phyloP scores from a whole-genome alignment of 2,113 vertebrate species.

The Strigops habroptila region DNA sequence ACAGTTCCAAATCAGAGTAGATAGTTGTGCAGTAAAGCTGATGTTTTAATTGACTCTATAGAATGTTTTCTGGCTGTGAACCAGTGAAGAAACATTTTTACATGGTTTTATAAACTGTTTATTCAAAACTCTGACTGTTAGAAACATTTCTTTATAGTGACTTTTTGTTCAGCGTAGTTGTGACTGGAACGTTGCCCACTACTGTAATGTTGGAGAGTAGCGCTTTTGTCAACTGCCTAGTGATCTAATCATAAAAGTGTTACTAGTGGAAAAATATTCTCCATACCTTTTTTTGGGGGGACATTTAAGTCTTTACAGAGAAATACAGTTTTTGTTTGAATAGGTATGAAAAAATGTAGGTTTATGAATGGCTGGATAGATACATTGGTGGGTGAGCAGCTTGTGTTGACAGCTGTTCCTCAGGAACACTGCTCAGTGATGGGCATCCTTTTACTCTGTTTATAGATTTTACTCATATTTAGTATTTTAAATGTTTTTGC shows the following conservation, averaged over 20 bases:
- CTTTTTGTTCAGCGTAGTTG: neutral
- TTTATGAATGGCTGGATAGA: neutral
- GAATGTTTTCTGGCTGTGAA: neutral
- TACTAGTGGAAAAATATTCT: neutral
- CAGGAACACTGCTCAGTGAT: neutral
- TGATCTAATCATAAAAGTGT: neutral
- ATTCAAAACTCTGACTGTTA: neutral
- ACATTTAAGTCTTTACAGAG: neutral
- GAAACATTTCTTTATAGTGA: neutral
- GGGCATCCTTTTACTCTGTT: neutral
- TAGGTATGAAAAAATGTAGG: neutral
- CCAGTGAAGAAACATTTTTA: neutral
- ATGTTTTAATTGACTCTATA: neutral
- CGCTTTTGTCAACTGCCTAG: neutral
- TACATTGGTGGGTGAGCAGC: neutral
- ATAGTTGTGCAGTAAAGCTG: neutral
- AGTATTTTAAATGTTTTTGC: neutral
- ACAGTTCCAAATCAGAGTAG: neutral
- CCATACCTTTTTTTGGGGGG: rapidly evolving
- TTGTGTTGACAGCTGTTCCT: conserved; percentile 23
- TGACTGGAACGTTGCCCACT: conserved; percentile 30
- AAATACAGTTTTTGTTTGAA: neutral
- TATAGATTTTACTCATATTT: neutral
- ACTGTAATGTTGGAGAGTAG: neutral
- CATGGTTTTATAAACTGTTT: neutral